Evolutionary conservation across 2,797 vertebrate species (phyloP), one percentile per base, ranked within the genome.

Genomic region (Garrulus glandarius): DNA sequence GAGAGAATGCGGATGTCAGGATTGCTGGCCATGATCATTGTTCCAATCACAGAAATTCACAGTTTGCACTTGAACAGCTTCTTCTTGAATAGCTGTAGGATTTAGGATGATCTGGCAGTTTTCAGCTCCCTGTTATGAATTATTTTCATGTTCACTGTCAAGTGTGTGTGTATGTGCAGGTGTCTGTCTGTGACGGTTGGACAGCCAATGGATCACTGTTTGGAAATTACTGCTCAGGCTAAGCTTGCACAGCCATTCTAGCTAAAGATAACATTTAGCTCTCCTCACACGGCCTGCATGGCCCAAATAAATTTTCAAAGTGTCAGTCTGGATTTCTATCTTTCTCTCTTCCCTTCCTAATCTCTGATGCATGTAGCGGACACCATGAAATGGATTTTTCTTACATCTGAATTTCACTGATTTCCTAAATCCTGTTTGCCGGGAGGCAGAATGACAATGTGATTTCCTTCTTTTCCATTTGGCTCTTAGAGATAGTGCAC

Each of bases 321-420:
- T 92, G 87, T 81, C 89, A 82, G 22, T n/a, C 50, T 85, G 8
- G 5, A 89, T 93, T 89, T 81, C n/a, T 65, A 0, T 95, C 78
- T 90, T 94, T 72, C 15, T 69, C 46, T 84, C 59, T 90, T 37
- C 59, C 37, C 77, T 92, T 86, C 32, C 70, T 88, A 53, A 76
- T 90, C 46, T 52, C 76, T 75, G 11, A 23, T 86, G 32, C 77
- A 36, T 43, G 52, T 36, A 72, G 69, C 16, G 4, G 53, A 86
- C 65, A 82, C 70, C 24, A 75, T 49, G 55, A 93, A 91, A 91
- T 75, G 22, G 65, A 81, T 81, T 97, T 93, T 92, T 93, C 75
- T 67, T 93, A 55, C 44, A 43, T 82, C 78, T 82, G 77, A 92
- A 84, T 94, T 88, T 81, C 55, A 79, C 72, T 47, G 79, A 81